Base-by-base conservation (phyloP, 2,797 vertebrate species). In the Brachymystax lenok region DNA sequence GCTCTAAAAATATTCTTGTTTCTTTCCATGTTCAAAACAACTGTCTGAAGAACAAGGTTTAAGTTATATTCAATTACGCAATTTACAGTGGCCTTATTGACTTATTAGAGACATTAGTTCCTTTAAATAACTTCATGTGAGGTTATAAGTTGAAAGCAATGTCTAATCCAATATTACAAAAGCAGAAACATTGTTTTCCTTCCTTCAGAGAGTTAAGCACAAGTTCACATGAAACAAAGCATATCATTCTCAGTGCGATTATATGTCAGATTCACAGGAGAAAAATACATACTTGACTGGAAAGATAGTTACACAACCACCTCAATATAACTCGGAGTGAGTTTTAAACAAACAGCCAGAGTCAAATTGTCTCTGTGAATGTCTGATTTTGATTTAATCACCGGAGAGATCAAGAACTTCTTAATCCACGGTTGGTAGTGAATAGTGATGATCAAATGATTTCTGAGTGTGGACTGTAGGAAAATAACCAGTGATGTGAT, bases 241-340 rank as follows among this genome's bases (percentile, higher is more conserved):
- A 64, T 74, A 10, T 71, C n/a, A 21, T 35, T 72, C 27, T 7
- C 14, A 30, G 50, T 19, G 27, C 5, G 52, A 56, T 69, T 33
- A 19, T 46, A 40, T 56, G 78, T 84, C 79, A 78, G 4, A 64
- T 82, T 83, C 61, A 71, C 66, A 79, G 75, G 82, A 73, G 74
- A 27, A 54, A 64, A 21, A 74, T 69, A 33, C 28, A 59, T 3
- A 73, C 54, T 33, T 19, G 76, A 59, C 76, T 19, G 16, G 17
- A 27, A 40, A 81, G 59, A 13, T 12, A 72, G 73, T 79, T 74
- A 74, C 73, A 40, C 71, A 61, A 73, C 33, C 59, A 61, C 54
- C 3, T 46, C 40, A 73, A 86, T 86, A 85, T 78, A 74, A 56
- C 59, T 74, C 80, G 0, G 51, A 77, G 68, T 59, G 56, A 59